These are phyloP conservation scores for Thyatira batis DNA, from an alignment of 2,888 invertebrate genomes.

Conservation along the genomic window DNA sequence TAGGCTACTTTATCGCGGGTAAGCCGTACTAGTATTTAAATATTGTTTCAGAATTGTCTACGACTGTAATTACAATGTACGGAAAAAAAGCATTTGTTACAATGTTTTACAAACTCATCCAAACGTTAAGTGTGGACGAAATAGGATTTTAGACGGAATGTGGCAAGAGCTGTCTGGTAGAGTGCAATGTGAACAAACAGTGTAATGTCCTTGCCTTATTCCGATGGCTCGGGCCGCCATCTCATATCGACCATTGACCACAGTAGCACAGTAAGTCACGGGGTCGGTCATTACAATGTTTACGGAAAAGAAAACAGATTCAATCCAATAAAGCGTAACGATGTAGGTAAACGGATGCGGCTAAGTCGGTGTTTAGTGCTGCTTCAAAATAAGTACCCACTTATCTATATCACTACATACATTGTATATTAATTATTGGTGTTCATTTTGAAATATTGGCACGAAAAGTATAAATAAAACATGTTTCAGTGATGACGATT, in stretches of 20 bases:
- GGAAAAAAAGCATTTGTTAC: not conserved
- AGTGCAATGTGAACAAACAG: not conserved
- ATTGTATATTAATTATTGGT: not conserved
- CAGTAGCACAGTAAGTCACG: constrained; percentile 30
- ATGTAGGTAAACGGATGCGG: not conserved
- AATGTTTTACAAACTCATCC: not conserved
- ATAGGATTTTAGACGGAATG: not conserved
- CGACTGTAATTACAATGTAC: no score
- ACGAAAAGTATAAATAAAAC: no score
- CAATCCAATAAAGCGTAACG: not conserved
- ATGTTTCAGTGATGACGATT: no score
- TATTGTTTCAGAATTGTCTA: no score
- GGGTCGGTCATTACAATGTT: constrained; percentile 30
- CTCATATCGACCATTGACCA: not conserved
- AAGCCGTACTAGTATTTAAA: no score
- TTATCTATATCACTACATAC: not conserved
- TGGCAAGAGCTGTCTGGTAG: not conserved
- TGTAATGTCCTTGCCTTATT: not conserved
- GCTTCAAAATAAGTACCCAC: no score
- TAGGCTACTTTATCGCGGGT: no score
- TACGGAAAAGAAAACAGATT: constrained; percentile 2
- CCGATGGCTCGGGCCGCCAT: not conserved
- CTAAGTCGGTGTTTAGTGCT: not conserved
- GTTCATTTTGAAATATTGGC: no score
- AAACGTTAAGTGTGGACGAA: not conserved